Base-by-base conservation (phyloP, 2,113 vertebrate genomes). In the Ictalurus furcatus region DNA sequence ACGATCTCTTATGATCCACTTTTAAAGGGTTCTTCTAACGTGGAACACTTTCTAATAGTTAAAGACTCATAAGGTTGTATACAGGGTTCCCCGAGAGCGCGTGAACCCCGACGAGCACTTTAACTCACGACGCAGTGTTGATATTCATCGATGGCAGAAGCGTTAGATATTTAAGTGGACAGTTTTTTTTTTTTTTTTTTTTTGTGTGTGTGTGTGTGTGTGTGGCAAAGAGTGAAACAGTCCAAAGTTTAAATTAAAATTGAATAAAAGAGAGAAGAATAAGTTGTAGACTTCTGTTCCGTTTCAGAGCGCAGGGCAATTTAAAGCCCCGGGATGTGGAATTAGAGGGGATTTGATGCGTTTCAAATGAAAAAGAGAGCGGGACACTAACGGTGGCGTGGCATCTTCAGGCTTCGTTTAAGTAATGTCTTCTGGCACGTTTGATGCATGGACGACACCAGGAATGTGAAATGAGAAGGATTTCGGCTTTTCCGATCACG, bases 271-370 rank as follows among this genome's bases (percentile, higher is more conserved):
- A 65, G 74, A 83, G 59, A 84, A 67, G 73, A 69, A 52, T 94
- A 95, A 95, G 94, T 95, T 94, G 91, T 92, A 92, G 91, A 92
- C 94, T 93, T 93, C 84, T 88, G 94, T 95, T 93, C 93, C 93
- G 92, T 95, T 94, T 94, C 91, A 94, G 93, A 94, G 95, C 94
- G 92, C 95, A 95, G 93, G 94, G 92, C 95, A 95, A 96, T 96
- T 95, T 95, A 93, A 94, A 94, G 93, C 91, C 90, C 89, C 91
- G 93, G 93, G 94, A 94, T 94, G 94, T 94, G 93, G 95, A 95
- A 95, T 95, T 94, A 94, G 93, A 92, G 95, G 92, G 94, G 94
- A 95, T 94, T 94, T 95, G 95, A 96, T 95, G 95, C 94, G 92
- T 95, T 96, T 95, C 94, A 94, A 95, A 94, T 95, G 94, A 93